Conservation (phyloP, 2,888 invertebrate species). For the Sarcophaga subvicina region DNA sequence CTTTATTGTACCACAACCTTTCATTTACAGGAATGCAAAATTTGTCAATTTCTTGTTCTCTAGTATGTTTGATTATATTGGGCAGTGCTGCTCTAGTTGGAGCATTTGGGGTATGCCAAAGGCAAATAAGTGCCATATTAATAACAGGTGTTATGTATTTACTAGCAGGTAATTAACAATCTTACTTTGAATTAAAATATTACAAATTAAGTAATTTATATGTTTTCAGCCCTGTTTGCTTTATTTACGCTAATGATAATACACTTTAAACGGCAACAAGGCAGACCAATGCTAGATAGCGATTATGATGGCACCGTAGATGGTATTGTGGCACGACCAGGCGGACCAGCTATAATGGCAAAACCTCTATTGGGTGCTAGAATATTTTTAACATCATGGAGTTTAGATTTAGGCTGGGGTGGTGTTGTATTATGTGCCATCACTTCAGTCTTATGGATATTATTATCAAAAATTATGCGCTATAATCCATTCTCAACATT, state of each 20-base stretch:
- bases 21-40: constrained; percentile 93
- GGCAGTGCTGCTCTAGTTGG: constrained; percentile 94
- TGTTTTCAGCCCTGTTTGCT: constrained; percentile 91
- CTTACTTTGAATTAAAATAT: constrained; percentile 2
- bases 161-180: constrained; percentile 88
- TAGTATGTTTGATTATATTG: constrained; percentile 94
- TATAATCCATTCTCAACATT: constrained; percentile 91
- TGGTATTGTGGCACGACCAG: constrained; percentile 85
- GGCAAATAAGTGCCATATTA: constrained; percentile 96
- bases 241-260: constrained; percentile 96
- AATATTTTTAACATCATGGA: constrained; percentile 91
- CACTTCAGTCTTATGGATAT: constrained; percentile 92
- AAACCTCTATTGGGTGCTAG: constrained; percentile 86
- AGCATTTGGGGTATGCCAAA: constrained; percentile 93
- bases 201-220: constrained; percentile 4
- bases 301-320: constrained; percentile 87
- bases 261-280: constrained; percentile 93
- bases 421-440: constrained; percentile 92
- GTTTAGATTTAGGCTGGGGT: constrained; percentile 92
- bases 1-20: background rate
- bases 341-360: constrained; percentile 83
- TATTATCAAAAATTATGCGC: constrained; percentile 94
- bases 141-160: constrained; percentile 97
- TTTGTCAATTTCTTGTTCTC: constrained; percentile 95
- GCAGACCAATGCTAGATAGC: constrained; percentile 84